phyloP scores from a whole-genome alignment of 2,888 invertebrate species.

The Gymnosoma rotundatum region DNA sequence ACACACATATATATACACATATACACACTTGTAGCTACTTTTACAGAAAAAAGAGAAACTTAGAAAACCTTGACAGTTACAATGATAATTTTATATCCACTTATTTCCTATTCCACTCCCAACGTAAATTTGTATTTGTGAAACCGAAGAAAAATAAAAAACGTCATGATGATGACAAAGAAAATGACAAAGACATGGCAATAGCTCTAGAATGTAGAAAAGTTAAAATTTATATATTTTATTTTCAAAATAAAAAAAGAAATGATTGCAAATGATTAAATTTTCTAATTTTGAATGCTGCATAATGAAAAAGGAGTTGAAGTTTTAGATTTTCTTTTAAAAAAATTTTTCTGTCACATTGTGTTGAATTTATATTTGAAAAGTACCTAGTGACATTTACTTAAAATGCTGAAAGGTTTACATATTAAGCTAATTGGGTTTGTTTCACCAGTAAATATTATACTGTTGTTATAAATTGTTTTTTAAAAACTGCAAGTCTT shows the following conservation, averaged over 20 bases:
- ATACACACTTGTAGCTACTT: not conserved
- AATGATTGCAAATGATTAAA: not conserved
- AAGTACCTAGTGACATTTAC: no score
- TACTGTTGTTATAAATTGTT: no score
- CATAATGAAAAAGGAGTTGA: no score
- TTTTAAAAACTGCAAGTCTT: no score
- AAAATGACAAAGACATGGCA: slow-evolving; percentile 33
- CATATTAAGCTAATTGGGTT: no score
- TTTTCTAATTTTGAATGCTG: not conserved
- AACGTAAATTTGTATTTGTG: not conserved
- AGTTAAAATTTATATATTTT: slow-evolving; percentile 20
- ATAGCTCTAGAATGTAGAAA: slow-evolving; percentile 15
- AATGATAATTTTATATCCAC: slow-evolving; percentile 58
- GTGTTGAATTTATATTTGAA: no score
- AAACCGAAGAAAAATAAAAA: not conserved
- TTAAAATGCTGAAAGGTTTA: no score
- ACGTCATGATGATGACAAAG: slow-evolving; percentile 17
- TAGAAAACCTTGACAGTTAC: slow-evolving; percentile 56
- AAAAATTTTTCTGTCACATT: no score
- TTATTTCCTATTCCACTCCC: slow-evolving; percentile 39
- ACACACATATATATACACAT: not conserved
- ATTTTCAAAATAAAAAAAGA: not conserved
- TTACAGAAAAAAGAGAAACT: slow-evolving; percentile 2
- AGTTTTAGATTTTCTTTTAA: no score
- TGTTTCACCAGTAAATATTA: no score